A percentile compares a stretch with the other conserved stretches of the same genome.
These are phyloP conservation scores for Drepana arcuata DNA, from an alignment of 1,140 invertebrate genomes.

Conservation along the genomic window DNA sequence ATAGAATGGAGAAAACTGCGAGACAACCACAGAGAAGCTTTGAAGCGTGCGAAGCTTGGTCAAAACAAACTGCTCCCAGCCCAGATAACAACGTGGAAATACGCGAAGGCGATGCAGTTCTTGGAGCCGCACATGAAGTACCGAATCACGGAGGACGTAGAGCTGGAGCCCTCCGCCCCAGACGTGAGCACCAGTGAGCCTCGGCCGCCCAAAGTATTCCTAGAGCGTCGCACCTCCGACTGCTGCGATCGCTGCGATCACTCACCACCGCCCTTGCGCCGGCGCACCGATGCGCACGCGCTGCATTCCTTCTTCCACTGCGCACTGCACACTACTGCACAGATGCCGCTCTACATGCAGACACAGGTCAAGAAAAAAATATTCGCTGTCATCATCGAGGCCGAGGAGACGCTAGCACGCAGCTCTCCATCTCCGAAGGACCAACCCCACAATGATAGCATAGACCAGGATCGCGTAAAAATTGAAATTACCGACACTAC, in stretches of 20 bases:
- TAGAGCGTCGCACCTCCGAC: constrained; percentile 40
- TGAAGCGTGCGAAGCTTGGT: constrained; percentile 53
- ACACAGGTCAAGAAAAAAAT: constrained; percentile 63
- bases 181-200: constrained; percentile 43
- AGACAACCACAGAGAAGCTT: constrained; percentile 54
- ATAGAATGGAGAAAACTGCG: constrained; percentile 56
- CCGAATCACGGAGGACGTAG: constrained; percentile 57
- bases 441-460: too few relatives aligned
- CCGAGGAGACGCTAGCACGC: too few relatives aligned
- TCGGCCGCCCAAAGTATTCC: too few relatives aligned
- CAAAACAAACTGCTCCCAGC: constrained; percentile 57
- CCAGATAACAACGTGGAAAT: constrained; percentile 62
- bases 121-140: constrained; percentile 62
- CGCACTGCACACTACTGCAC: constrained; percentile 45
- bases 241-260: constrained; percentile 41
- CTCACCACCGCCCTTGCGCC: constrained; percentile 8
- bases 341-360: constrained; percentile 59
- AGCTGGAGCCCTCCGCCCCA: constrained; percentile 36
- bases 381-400: constrained; percentile 55
- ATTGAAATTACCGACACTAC: too few relatives aligned
- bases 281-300: constrained; percentile 35
- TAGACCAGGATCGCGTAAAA: too few relatives aligned
- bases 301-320: constrained; percentile 54
- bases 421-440: too few relatives aligned
- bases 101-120: constrained; percentile 60